These are phyloP conservation scores for Mesochorus sp. DNA, from an alignment of 2,888 invertebrate genomes.

Conservation along the genomic window DNA sequence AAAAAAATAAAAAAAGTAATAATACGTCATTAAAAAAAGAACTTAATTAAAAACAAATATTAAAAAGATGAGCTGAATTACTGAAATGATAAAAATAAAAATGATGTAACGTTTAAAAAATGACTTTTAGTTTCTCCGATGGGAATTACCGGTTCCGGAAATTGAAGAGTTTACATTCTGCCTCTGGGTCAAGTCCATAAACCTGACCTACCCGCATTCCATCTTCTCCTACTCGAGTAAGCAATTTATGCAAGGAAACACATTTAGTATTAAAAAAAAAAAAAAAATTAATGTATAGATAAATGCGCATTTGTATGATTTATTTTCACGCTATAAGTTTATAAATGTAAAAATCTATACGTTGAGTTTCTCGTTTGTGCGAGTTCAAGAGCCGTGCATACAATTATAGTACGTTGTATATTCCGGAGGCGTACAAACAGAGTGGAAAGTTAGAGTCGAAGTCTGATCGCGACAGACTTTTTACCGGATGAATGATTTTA, in stretches of 20 bases:
- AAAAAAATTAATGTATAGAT: too few species aligned
- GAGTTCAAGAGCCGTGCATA: slow-evolving; percentile 23
- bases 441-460: slow-evolving; percentile 54
- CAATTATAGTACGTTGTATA: slow-evolving; percentile 4
- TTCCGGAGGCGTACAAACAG: slow-evolving; percentile 32
- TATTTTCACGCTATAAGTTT: neutral
- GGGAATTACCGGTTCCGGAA: slow-evolving; percentile 83
- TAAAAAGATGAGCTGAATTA: neutral
- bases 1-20: too few species aligned
- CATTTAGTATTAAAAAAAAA: neutral
- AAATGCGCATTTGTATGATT: neutral
- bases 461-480: slow-evolving; percentile 16
- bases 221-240: slow-evolving; percentile 84
- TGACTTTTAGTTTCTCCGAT: slow-evolving; percentile 82
- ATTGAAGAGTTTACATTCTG: slow-evolving; percentile 84
- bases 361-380: neutral
- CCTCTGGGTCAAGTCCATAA: slow-evolving; percentile 83
- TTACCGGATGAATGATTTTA: slow-evolving; percentile 34
- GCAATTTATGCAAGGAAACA: slow-evolving; percentile 68
- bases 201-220: slow-evolving; percentile 83
- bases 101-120: too few species aligned
- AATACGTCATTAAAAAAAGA: too few species aligned
- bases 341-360: neutral
- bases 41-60: neutral
- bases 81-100: neutral